phyloP scores from a whole-genome alignment of 2,797 vertebrate species.

The Lepilemur ruficaudatus region DNA sequence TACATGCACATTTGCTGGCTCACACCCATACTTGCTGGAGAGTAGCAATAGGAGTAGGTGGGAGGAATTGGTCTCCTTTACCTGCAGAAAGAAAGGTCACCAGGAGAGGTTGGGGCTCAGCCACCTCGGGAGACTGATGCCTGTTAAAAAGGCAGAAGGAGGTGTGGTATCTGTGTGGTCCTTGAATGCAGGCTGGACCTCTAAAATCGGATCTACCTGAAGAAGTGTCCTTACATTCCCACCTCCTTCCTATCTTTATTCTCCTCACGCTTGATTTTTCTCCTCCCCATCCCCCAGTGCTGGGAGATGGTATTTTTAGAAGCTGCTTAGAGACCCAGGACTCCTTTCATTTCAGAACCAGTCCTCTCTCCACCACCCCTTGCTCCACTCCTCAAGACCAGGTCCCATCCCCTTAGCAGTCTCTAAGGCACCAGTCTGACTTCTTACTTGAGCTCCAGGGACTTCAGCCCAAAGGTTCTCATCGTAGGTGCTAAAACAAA shows the following conservation, averaged over 20 bases:
- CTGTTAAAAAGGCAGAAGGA: background rate
- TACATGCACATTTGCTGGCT: background rate
- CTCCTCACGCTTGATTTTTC: constrained; percentile 56
- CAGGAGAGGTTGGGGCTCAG: background rate
- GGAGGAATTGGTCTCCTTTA: background rate
- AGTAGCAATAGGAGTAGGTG: background rate
- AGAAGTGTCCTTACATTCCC: background rate
- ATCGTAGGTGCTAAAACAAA: background rate
- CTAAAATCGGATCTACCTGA: constrained; percentile 65
- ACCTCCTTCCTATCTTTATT: constrained; percentile 61
- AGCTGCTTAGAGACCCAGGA: constrained; percentile 77
- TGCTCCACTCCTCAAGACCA: constrained; percentile 20
- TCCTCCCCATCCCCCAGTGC: constrained; percentile 52
- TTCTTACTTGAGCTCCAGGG: background rate
- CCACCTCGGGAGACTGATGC: background rate
- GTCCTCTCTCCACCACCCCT: constrained; percentile 12
- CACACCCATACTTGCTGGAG: background rate
- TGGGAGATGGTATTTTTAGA: constrained; percentile 79
- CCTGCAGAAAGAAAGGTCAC: background rate
- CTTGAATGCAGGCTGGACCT: background rate
- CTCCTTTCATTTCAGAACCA: constrained; percentile 75
- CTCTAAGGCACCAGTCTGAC: background rate
- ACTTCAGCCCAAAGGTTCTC: constrained; percentile 1
- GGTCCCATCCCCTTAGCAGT: background rate
- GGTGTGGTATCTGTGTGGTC: background rate